A percentile compares a stretch with the other conserved stretches of the same genome.
These are phyloP conservation scores for Cheilinus undulatus DNA, from an alignment of 2,113 vertebrate species.

Conservation along the genomic window DNA sequence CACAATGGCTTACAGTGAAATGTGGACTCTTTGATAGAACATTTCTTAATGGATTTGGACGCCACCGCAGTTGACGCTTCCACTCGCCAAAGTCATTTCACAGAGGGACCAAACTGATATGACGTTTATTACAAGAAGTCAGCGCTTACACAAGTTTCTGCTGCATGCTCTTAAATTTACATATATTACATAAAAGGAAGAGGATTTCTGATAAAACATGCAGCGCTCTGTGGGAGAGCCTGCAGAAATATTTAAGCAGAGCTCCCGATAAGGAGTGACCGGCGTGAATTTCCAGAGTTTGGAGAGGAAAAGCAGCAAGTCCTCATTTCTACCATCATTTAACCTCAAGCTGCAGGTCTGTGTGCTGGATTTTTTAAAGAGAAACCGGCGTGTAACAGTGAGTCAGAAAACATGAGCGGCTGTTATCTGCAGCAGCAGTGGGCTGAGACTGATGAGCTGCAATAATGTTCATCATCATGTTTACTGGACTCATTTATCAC, in stretches of 20 bases:
- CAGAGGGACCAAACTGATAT: constrained; percentile 24
- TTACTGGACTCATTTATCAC: constrained; percentile 8
- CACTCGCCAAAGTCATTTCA: neutral
- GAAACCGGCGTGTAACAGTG: neutral
- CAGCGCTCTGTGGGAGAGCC: constrained; percentile 14
- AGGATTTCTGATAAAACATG: constrained; percentile 43
- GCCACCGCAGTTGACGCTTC: neutral
- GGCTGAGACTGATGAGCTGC: constrained; percentile 11
- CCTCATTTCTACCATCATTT: constrained; percentile 25
- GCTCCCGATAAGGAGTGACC: constrained; percentile 5
- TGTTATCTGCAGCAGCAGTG: neutral
- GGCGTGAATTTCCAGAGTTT: constrained; percentile 2
- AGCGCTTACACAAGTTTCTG: constrained; percentile 10
- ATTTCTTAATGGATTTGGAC: constrained; percentile 10
- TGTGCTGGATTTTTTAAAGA: neutral
- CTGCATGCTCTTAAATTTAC: constrained; percentile 6
- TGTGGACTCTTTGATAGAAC: neutral
- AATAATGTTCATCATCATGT: neutral
- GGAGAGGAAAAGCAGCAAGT: neutral
- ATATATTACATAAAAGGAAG: constrained; percentile 40
- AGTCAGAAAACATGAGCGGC: neutral
- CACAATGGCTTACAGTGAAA: constrained; percentile 17
- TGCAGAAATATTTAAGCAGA: constrained; percentile 21
- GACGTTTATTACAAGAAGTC: constrained; percentile 26
- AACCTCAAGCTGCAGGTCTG: constrained; percentile 3